A percentile compares a stretch with the other conserved stretches of the same genome.
These are phyloP conservation scores for Cryptotermes secundus DNA, from an alignment of 1,140 invertebrate genomes.

Conservation along the genomic window DNA sequence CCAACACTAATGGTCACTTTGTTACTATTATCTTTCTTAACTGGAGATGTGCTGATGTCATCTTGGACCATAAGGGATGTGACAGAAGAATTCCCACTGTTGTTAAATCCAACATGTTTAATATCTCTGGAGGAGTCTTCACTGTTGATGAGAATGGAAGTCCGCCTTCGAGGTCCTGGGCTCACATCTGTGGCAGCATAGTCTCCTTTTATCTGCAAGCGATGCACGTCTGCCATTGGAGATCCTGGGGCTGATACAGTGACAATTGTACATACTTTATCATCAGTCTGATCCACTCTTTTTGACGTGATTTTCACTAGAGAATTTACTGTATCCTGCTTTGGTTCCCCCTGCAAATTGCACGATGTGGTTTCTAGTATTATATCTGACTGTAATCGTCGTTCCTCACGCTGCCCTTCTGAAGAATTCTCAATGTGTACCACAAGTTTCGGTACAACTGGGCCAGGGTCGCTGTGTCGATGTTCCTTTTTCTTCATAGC, in stretches of 20 bases:
- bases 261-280: conserved; percentile 23
- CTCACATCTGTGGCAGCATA: neutral
- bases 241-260: conserved; percentile 16
- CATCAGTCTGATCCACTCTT: neutral
- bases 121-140: conserved; percentile 19
- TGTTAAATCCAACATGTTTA: neutral
- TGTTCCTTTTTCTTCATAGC: neutral
- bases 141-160: conserved; percentile 4
- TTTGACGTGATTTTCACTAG: neutral
- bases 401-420: neutral
- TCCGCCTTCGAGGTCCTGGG: neutral
- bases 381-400: neutral
- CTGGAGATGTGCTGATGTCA: conserved; percentile 36
- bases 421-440: conserved; percentile 4
- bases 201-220: conserved; percentile 22
- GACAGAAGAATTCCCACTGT: neutral
- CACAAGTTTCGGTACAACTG: neutral
- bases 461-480: conserved; percentile 28
- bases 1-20: conserved; percentile 44
- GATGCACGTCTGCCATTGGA: conserved; percentile 1
- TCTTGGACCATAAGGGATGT: conserved; percentile 40
- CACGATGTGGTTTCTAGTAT: too few relatives aligned
- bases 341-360: neutral
- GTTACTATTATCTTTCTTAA: conserved; percentile 24
- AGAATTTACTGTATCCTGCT: too few relatives aligned